phyloP scores from a whole-genome alignment of 92 coral and sea anemone species.

The Heliopora coerulea region DNA sequence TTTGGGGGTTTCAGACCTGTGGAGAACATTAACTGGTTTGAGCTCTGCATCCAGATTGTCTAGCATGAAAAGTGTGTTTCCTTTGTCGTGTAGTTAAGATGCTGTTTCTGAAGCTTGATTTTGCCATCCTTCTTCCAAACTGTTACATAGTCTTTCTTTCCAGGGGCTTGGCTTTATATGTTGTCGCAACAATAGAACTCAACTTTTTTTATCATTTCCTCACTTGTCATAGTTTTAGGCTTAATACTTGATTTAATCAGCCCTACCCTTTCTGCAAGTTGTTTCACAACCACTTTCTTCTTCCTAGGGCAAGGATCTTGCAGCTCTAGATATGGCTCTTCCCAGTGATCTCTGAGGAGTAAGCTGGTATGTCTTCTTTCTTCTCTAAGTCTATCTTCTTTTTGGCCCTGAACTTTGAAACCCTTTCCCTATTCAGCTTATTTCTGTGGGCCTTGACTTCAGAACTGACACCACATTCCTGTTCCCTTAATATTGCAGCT shows the following conservation, averaged over 20 bases:
- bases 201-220: slow-evolving; percentile 45
- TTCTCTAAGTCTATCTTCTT: slow-evolving; percentile 41
- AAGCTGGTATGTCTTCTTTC: slow-evolving; percentile 36
- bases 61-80: slow-evolving; percentile 55
- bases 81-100: slow-evolving; percentile 48
- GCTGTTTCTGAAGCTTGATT: slow-evolving; percentile 56
- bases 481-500: slow-evolving; percentile 45
- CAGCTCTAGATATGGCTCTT: slow-evolving; percentile 48
- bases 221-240: slow-evolving; percentile 22
- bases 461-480: slow-evolving; percentile 44
- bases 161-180: slow-evolving; percentile 55
- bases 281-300: slow-evolving; percentile 51
- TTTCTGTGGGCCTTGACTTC: slow-evolving; percentile 49
- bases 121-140: slow-evolving; percentile 52
- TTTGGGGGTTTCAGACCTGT: slow-evolving; percentile 58
- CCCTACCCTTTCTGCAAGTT: slow-evolving; percentile 51
- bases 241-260: slow-evolving; percentile 48
- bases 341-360: slow-evolving; percentile 47
- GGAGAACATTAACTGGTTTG: slow-evolving; percentile 52
- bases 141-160: slow-evolving; percentile 48
- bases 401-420: slow-evolving; percentile 41
- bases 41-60: slow-evolving; percentile 52
- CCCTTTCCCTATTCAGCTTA: slow-evolving; percentile 55
- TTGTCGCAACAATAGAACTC: slow-evolving; percentile 44
- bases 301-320: slow-evolving; percentile 49